Evolutionary conservation across 2,113 vertebrate genomes (phyloP).

Genomic region (Epinephelus moara): DNA sequence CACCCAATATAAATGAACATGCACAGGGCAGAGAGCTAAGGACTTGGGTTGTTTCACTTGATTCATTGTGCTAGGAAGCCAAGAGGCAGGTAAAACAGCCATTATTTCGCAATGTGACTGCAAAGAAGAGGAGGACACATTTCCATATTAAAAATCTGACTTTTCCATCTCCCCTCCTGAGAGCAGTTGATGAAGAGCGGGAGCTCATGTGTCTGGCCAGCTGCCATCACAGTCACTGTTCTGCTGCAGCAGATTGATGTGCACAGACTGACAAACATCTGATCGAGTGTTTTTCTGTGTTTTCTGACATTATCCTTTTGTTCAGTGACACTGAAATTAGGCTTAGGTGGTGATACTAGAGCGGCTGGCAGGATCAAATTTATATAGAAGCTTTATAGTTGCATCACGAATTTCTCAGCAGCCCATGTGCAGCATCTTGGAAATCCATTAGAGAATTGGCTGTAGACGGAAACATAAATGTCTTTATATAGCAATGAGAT

Average conservation of each 20-base stretch:
- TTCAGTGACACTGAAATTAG: not conserved
- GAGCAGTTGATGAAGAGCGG: conserved; percentile 23
- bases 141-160: conserved; percentile 33
- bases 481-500: not conserved
- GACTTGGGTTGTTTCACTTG: conserved; percentile 1
- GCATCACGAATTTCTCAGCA: conserved; percentile 2
- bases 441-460: conserved; percentile 8
- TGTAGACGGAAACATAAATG: not conserved
- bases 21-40: not conserved
- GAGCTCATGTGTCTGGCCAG: conserved; percentile 28
- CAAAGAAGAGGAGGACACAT: conserved; percentile 12
- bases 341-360: not conserved
- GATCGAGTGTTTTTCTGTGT: accelerated
- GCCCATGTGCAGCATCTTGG: conserved; percentile 25
- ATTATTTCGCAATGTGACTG: not conserved
- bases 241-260: conserved; percentile 7
- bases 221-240: conserved; percentile 20
- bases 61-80: conserved; percentile 6
- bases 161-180: conserved; percentile 31
- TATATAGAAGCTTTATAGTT: not conserved
- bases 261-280: conserved; percentile 34
- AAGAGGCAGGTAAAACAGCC: not conserved
- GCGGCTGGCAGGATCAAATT: not conserved
- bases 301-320: conserved; percentile 9
- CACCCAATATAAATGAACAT: not conserved